A percentile compares a stretch with the other conserved stretches of the same genome.
Evolutionary conservation across 2,797 vertebrate species (phyloP).

Genomic region (Poecilia wingei): DNA sequence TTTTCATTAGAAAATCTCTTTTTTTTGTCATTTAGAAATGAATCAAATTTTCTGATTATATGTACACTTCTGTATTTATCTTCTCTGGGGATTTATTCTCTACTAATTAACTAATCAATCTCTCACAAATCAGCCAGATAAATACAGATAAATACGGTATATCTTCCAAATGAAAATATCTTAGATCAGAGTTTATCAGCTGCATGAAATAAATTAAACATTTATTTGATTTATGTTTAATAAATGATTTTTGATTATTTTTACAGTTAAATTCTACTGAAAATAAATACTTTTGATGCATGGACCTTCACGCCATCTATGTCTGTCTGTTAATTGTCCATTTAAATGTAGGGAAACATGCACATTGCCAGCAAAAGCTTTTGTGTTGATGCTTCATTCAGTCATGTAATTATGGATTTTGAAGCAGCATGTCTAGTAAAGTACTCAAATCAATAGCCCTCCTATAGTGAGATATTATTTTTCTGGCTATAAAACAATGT

Average conservation of each 20-base stretch:
- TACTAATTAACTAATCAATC: not conserved
- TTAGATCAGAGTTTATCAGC: not conserved
- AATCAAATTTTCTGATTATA: not conserved
- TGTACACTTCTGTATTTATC: not conserved
- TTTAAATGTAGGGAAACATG: slow-evolving; percentile 27
- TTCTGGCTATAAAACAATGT: not conserved
- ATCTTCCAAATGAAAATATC: not conserved
- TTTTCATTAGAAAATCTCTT: not conserved
- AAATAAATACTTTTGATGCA: not conserved
- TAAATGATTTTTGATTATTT: no score
- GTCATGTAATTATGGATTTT: not conserved
- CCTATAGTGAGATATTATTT: not conserved
- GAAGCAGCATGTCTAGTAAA: no score
- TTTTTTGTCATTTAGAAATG: not conserved
- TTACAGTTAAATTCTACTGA: not conserved
- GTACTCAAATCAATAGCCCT: not conserved
- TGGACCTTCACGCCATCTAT: slow-evolving; percentile 46
- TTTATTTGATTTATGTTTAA: no score
- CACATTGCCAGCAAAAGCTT: not conserved
- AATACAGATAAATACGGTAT: not conserved
- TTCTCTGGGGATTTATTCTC: not conserved
- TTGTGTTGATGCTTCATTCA: not conserved
- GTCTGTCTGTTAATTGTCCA: slow-evolving; percentile 65
- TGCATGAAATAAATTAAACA: not conserved
- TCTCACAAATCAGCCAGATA: not conserved